phyloP scores from a whole-genome alignment of 35 echinoderm and acorn worm genomes.

The Eucidaris tribuloides region DNA sequence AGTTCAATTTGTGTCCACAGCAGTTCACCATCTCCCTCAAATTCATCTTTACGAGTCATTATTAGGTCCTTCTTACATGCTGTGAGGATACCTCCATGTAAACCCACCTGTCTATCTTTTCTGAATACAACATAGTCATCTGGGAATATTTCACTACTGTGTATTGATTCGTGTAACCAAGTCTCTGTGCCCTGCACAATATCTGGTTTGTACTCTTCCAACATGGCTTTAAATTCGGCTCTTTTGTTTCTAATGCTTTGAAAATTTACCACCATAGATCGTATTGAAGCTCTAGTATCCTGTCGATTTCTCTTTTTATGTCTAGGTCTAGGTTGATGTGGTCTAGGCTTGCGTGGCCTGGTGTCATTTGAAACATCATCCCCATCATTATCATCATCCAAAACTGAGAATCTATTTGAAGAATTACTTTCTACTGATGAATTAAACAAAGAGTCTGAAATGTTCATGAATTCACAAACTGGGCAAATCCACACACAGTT shows the following conservation, averaged over 20 bases:
- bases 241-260: not conserved
- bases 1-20: conserved; percentile 18
- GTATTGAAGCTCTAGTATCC: not conserved
- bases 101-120: not conserved
- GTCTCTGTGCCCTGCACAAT: conserved; percentile 2
- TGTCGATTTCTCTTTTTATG: not conserved
- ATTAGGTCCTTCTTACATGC: not conserved
- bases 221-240: not conserved
- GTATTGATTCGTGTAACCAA: not conserved
- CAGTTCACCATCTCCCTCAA: not conserved
- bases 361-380: not conserved
- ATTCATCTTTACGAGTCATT: not conserved
- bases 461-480: conserved; percentile 4
- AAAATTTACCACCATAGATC: not conserved
- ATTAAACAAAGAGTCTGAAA: conserved; percentile 6
- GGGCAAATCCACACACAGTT: not conserved
- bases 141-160: not conserved
- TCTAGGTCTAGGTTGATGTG: not conserved
- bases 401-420: not conserved
- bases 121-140: not conserved
- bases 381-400: not conserved
- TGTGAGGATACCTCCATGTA: not conserved
- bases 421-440: not conserved
- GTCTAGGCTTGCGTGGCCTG: not conserved
- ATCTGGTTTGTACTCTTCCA: conserved; percentile 4